Base-by-base conservation (phyloP, 2,888 invertebrate species). In the Eudemis profundana region DNA sequence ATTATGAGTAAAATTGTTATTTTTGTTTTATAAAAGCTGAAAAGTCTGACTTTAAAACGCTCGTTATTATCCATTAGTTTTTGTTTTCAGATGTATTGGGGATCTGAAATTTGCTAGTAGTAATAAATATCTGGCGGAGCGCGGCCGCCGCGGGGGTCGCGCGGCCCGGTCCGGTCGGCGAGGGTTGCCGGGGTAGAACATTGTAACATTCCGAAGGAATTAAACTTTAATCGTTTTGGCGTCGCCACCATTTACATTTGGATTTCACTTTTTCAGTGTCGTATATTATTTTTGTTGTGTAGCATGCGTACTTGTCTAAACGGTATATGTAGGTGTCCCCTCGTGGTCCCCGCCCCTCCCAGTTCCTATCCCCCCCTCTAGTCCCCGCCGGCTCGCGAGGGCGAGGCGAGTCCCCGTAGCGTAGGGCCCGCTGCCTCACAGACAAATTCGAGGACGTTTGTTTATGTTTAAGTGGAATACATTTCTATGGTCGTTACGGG, bases 1-100 rank as follows among this genome's bases (percentile, higher is more conserved):
- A 86, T 71, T 70, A 70, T 51, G 87, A 86, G 84, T 90, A 85
- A 89, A 89, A 89, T 88, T 89, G 89, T 90, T 90, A 89, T 83
- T 84, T 81, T 81, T 86, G 80, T 86, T 88, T 90, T 89, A 78
- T 83, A 83, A 87, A 88, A 84, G 86, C 86, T 88, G 85, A 90
- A 76, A 91, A 91, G 92, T 91, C 91, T 91, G 92, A 92, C 91
- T 91, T 90, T 87, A 85, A 68, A 87, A 87, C 85, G 87, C 85
- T 90, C 90, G 90, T 91, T 90, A 77, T 76, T 51, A 65, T 51
- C 64, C 64, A 46, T 65, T 65, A 65, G 59, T 86, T 82, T 84
- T 79, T 78, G 83, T 84, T 81, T 86, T 89, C 89, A 87, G 87
- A 87, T 83, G 75, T 67, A 63, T 57, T 44, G 77, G 81, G 82